phyloP scores from a whole-genome alignment of 2,113 vertebrate species.

The Climacteris rufus region DNA sequence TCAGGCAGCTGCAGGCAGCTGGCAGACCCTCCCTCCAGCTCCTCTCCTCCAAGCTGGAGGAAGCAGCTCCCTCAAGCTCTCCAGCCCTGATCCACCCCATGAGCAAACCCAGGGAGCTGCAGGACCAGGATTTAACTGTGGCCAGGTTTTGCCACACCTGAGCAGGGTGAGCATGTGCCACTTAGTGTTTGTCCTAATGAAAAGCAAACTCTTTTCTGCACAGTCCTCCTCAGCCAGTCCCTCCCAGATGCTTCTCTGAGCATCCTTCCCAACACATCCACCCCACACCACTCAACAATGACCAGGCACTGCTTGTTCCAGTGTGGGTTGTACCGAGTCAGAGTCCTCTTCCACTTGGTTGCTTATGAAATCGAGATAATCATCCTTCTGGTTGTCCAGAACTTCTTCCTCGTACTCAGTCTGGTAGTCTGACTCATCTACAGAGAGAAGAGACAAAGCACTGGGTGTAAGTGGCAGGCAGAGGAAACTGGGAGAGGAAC shows the following conservation, averaged over 20 bases:
- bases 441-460: neutral
- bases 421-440: slow-evolving; percentile 91
- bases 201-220: neutral
- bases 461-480: neutral
- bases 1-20: neutral
- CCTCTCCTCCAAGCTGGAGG: neutral
- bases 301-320: neutral
- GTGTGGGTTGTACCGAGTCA: slow-evolving; percentile 70
- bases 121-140: neutral
- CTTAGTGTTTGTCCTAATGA: rapidly evolving
- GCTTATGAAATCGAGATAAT: slow-evolving; percentile 64
- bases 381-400: slow-evolving; percentile 60
- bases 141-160: neutral
- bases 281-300: rapidly evolving
- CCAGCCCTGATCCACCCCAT: neutral
- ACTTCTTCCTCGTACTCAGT: slow-evolving; percentile 87
- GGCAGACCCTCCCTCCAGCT: neutral
- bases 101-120: neutral
- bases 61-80: neutral
- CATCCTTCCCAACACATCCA: neutral
- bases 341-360: slow-evolving; percentile 68
- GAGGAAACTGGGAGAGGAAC: neutral
- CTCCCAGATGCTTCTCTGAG: neutral
- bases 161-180: rapidly evolving
- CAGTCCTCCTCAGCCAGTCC: neutral